These are phyloP conservation scores for Choloepus hoffmanni DNA, from an alignment of 2,113 vertebrate genomes.

Conservation along the genomic window DNA sequence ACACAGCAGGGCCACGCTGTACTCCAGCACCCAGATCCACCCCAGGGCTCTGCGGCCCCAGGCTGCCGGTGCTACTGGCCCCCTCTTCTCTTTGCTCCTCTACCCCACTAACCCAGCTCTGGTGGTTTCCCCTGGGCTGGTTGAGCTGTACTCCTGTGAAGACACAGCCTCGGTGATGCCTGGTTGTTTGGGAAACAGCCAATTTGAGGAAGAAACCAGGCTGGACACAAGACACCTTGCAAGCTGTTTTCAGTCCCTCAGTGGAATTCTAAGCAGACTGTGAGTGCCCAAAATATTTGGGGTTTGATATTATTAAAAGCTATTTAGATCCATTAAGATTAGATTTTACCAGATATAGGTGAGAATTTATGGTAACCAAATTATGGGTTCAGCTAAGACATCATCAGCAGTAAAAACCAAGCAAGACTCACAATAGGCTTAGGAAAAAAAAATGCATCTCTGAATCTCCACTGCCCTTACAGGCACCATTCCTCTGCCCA, in stretches of 20 bases:
- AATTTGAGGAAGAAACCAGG: neutral
- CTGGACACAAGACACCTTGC: neutral
- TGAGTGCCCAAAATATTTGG: neutral
- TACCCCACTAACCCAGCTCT: neutral
- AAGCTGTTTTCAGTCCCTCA: neutral
- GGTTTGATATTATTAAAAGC: neutral
- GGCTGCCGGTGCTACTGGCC: neutral
- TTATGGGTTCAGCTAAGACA: neutral
- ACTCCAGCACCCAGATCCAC: neutral
- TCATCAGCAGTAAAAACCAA: neutral
- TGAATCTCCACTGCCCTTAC: neutral
- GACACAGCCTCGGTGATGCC: neutral
- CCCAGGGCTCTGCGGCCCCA: neutral
- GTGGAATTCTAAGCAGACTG: neutral
- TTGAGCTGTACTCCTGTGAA: neutral
- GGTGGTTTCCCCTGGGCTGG: fast-evolving
- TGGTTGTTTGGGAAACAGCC: neutral
- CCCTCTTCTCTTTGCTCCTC: neutral
- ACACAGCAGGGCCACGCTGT: fast-evolving
- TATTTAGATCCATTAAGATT: neutral
- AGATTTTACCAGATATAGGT: neutral
- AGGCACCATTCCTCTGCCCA: neutral
- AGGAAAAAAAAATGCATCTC: neutral
- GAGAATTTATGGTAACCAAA: neutral
- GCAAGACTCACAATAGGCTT: neutral